Percentiles rank a stretch among this genome's conserved stretches.
Conservation (phyloP, 2,113 vertebrate species). For the Peromyscus maniculatus region DNA sequence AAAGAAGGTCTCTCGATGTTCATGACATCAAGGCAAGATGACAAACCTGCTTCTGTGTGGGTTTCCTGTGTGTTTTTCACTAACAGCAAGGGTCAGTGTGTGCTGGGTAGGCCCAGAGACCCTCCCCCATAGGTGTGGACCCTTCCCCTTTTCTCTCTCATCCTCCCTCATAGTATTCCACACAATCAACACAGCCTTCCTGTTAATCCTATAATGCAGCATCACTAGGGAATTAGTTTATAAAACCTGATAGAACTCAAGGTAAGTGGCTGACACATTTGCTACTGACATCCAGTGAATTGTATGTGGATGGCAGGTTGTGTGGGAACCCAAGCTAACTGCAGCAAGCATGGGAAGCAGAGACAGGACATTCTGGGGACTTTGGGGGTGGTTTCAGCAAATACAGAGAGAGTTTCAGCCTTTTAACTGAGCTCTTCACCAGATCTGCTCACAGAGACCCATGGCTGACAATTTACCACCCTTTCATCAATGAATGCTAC, state of each 20-base stretch:
- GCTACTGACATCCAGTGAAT: background rate
- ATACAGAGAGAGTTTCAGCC: background rate
- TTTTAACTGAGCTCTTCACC: background rate
- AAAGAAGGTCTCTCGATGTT: background rate
- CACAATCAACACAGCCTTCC: background rate
- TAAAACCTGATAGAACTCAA: background rate
- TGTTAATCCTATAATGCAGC: background rate
- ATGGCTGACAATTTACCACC: background rate
- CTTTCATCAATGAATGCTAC: background rate
- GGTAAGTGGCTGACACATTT: background rate
- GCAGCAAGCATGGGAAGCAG: background rate
- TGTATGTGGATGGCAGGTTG: background rate
- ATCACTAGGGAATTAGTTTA: background rate
- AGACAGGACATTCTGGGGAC: accelerated
- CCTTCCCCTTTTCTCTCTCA: background rate
- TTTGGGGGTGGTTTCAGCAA: background rate
- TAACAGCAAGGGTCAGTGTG: background rate
- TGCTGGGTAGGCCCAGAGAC: background rate
- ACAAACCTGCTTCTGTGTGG: background rate
- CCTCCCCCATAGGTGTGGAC: background rate
- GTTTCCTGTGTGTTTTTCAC: background rate
- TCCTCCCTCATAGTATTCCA: background rate
- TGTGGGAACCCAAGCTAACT: background rate
- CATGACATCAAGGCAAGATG: too few species aligned
- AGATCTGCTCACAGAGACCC: background rate